phyloP scores from a whole-genome alignment of 2,113 vertebrate genomes.

The Odocoileus hemionus region DNA sequence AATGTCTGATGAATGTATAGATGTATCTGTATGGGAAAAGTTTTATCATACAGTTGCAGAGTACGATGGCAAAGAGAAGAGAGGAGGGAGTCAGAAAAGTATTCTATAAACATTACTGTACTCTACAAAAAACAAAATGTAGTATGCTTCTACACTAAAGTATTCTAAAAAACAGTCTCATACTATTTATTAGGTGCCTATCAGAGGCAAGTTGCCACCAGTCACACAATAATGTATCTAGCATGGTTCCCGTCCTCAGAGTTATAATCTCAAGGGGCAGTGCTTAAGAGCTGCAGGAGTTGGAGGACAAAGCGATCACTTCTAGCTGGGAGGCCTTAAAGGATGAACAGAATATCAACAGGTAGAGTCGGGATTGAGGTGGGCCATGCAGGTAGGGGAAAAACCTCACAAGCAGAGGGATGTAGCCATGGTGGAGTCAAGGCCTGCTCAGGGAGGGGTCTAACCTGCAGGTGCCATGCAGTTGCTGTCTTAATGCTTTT shows the following conservation, averaged over 20 bases:
- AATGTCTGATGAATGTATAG: not conserved
- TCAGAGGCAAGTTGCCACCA: not conserved
- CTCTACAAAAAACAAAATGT: not conserved
- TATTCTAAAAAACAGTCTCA: constrained; percentile 18
- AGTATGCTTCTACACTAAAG: not conserved
- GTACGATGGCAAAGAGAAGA: not conserved
- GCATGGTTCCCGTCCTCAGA: not conserved
- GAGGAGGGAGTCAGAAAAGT: constrained; percentile 4
- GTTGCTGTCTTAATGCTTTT: not conserved
- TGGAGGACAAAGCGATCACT: not conserved
- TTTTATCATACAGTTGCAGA: not conserved
- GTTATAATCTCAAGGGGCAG: not conserved
- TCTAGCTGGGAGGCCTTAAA: not conserved
- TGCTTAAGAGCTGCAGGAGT: not conserved
- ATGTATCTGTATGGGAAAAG: not conserved
- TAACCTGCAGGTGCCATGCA: not conserved
- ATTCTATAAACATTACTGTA: not conserved
- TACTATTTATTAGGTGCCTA: not conserved
- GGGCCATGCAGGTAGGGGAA: not conserved
- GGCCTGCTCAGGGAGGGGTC: not conserved
- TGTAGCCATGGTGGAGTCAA: not conserved
- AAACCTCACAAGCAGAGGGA: not conserved
- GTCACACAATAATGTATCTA: not conserved
- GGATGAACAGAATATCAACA: not conserved
- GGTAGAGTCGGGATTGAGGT: not conserved